Evolutionary conservation across 2,797 vertebrate genomes (phyloP), one percentile per base, ranked within the genome.

Genomic region (Clarias pachynema): DNA sequence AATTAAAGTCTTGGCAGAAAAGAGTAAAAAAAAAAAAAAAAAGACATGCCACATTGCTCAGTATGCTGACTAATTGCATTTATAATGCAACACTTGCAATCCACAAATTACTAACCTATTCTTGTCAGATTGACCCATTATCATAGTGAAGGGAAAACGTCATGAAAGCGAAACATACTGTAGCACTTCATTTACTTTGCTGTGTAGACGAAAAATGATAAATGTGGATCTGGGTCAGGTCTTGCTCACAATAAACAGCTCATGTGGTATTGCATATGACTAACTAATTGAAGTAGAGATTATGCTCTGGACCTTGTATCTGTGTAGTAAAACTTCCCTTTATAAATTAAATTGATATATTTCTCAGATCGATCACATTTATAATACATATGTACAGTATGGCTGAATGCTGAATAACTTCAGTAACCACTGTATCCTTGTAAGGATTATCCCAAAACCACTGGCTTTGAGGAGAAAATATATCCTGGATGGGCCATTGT

Each of bases 21-120:
- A 84, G 65, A 84, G 3, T 10, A 63, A 53, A 62, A 81, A 82
- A 87, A 73, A 89, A 83, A 87, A 37, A 37, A n/a, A n/a, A n/a
- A n/a, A n/a, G n/a, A n/a, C n/a, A 63, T 85, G 87, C 84, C 88
- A 89, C 89, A 90, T 92, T 90, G 90, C 89, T 82, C 63, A 85
- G 90, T 93, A 93, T 90, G 89, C 91, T 92, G 93, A 93, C 88
- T 92, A 92, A 93, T 93, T 93, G 87, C 84, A 91, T 93, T 94
- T 91, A 92, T 91, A 91, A 88, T 93, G 91, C 91, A 88, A 88
- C 89, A 84, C 86, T 85, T 75, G 90, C 88, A 89, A 90, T 90
- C 88, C 89, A 79, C 84, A 93, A 91, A 92, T 92, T 92, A 90
- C 92, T 91, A 91, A 92, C 89, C 91, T 90, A 86, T 89, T 91